These are phyloP conservation scores for Nothoprocta pentlandii DNA, from an alignment of 2,113 vertebrate genomes.

Conservation along the genomic window DNA sequence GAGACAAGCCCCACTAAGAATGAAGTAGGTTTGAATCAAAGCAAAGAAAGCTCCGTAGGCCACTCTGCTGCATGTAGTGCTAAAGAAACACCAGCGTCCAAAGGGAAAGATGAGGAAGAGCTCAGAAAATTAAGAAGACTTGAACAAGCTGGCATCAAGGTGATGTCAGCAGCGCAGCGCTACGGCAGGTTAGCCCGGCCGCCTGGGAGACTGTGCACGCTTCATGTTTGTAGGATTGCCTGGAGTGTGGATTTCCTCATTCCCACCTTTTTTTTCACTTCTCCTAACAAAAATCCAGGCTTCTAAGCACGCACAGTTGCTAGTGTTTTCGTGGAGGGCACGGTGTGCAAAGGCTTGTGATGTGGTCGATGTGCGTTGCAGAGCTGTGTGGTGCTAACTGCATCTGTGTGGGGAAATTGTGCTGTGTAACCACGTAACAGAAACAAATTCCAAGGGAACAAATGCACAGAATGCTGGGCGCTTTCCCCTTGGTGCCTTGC, in stretches of 20 bases:
- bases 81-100: conserved; percentile 40
- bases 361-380: background rate
- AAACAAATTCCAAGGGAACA: background rate
- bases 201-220: conserved; percentile 61
- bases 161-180: conserved; percentile 88
- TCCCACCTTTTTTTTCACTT: background rate
- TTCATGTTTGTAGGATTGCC: background rate
- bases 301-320: conserved; percentile 20
- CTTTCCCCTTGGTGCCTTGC: background rate
- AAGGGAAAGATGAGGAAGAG: conserved; percentile 77
- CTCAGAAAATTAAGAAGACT: conserved; percentile 84
- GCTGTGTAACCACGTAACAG: background rate
- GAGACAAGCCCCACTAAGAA: conserved; percentile 11
- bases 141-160: conserved; percentile 90
- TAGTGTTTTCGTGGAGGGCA: background rate
- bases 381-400: conserved; percentile 12
- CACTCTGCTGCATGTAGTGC: conserved; percentile 55
- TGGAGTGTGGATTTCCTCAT: background rate
- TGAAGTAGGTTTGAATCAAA: conserved; percentile 22
- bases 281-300: conserved; percentile 27
- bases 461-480: background rate
- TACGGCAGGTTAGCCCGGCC: conserved; percentile 88
- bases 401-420: conserved; percentile 6
- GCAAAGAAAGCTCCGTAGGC: conserved; percentile 52
- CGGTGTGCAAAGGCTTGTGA: conserved; percentile 24